phyloP scores from a whole-genome alignment of 2,113 vertebrate species.

The Datnioides undecimradiatus region DNA sequence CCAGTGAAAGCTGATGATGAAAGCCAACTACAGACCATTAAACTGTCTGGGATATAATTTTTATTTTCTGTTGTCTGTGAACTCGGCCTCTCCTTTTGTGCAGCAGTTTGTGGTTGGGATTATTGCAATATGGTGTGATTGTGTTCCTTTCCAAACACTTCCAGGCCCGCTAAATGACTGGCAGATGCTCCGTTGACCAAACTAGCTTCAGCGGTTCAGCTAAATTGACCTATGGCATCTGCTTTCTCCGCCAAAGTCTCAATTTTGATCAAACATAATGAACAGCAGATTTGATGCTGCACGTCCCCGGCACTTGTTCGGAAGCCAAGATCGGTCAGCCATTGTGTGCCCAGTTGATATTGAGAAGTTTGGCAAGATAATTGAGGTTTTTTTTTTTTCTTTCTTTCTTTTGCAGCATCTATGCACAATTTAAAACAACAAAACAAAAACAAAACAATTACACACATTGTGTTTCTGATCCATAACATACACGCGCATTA shows the following conservation, averaged over 20 bases:
- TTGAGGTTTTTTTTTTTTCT: constrained; percentile 9
- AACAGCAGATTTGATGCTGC: constrained; percentile 68
- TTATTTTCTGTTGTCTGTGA: constrained; percentile 38
- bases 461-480: constrained; percentile 14
- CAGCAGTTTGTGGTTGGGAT: constrained; percentile 51
- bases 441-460: not conserved
- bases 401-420: constrained; percentile 19
- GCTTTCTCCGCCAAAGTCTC: constrained; percentile 54
- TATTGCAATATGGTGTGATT: constrained; percentile 55
- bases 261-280: constrained; percentile 69
- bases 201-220: constrained; percentile 46
- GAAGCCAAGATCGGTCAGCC: constrained; percentile 41
- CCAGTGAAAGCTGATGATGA: constrained; percentile 11
- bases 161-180: constrained; percentile 66
- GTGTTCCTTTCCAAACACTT: constrained; percentile 61
- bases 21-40: constrained; percentile 13
- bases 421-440: constrained; percentile 5
- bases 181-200: constrained; percentile 78
- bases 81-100: constrained; percentile 34
- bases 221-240: constrained; percentile 65
- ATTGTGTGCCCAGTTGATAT: constrained; percentile 57
- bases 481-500: not conserved
- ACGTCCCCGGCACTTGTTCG: constrained; percentile 37
- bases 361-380: constrained; percentile 54
- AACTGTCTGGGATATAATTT: constrained; percentile 12